These are phyloP conservation scores for Rhodophaea formosa DNA, from an alignment of 2,888 invertebrate species.

Conservation along the genomic window DNA sequence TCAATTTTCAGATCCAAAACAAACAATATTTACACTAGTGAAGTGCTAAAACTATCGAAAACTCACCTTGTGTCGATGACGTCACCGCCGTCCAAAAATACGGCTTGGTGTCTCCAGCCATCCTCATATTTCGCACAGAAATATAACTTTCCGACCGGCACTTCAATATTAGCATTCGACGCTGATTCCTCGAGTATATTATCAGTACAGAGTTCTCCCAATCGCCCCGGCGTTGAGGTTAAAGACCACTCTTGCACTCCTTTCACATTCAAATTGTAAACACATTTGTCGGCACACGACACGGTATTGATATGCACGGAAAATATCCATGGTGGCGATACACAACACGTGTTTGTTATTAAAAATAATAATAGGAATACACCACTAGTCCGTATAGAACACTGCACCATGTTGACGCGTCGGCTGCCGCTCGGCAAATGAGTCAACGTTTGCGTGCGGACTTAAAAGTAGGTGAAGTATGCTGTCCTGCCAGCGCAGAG, in stretches of 20 bases:
- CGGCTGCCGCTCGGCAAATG: conserved; percentile 26
- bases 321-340: conserved; percentile 71
- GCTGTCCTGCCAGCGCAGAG: conserved; percentile 4
- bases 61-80: conserved; percentile 61
- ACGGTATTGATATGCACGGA: conserved; percentile 51
- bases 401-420: conserved; percentile 56
- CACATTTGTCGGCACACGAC: conserved; percentile 59
- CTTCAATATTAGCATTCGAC: conserved; percentile 42
- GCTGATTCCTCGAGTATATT: conserved; percentile 38
- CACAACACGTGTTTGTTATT: conserved; percentile 57
- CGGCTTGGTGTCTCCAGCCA: conserved; percentile 62
- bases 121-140: conserved; percentile 60
- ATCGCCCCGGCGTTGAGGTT: conserved; percentile 51
- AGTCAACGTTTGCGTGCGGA: conserved; percentile 27
- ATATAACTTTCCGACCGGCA: conserved; percentile 52
- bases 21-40: conserved; percentile 3
- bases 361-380: conserved; percentile 71
- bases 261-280: conserved; percentile 55
- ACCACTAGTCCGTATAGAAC: conserved; percentile 67
- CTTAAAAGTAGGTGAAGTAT: conserved; percentile 7
- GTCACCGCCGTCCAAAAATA: conserved; percentile 72
- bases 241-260: conserved; percentile 62
- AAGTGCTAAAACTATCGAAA: conserved; percentile 17
- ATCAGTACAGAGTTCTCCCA: conserved; percentile 42
- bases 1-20: neutral